A percentile compares a stretch with the other conserved stretches of the same genome.
Conservation (phyloP, 1,140 invertebrate genomes). For the Drosophila varians region DNA sequence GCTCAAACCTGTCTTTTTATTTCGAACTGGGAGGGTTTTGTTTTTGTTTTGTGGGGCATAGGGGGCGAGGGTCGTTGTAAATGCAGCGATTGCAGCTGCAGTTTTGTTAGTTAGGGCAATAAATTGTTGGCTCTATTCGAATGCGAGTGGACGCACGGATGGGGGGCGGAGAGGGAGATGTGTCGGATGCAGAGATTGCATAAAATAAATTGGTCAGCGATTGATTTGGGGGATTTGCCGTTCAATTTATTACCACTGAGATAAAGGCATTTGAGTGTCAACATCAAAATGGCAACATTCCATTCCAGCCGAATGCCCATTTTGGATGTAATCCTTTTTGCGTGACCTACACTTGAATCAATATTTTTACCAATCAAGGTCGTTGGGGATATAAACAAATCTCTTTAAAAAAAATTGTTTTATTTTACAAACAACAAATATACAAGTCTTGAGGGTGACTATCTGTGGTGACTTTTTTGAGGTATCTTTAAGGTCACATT, state of each 20-base stretch:
- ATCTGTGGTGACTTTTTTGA: too few relatives aligned
- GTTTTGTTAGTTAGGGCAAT: conserved; percentile 58
- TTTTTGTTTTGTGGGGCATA: background rate
- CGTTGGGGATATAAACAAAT: background rate
- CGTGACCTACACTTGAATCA: conserved; percentile 18
- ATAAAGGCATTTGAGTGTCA: conserved; percentile 51
- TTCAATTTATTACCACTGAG: conserved; percentile 49
- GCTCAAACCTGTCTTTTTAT: background rate
- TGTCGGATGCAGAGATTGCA: conserved; percentile 57
- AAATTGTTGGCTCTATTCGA: conserved; percentile 54
- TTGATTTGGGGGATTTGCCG: conserved; percentile 63
- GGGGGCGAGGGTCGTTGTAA: conserved; percentile 11
- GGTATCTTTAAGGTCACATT: conserved; percentile 30
- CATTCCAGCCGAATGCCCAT: conserved; percentile 32
- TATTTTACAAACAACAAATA: background rate
- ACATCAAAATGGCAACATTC: conserved; percentile 51
- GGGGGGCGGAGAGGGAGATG: conserved; percentile 6
- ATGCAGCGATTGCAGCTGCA: conserved; percentile 55
- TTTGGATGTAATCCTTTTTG: conserved; percentile 38
- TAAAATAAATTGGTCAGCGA: conserved; percentile 68
- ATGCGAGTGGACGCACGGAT: conserved; percentile 10
- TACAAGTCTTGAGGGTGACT: too few relatives aligned
- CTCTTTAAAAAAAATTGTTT: background rate
- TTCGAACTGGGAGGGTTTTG: background rate
- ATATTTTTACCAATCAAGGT: background rate